Base-by-base conservation (phyloP, 2,113 vertebrate genomes). In the Peromyscus polionotus region DNA sequence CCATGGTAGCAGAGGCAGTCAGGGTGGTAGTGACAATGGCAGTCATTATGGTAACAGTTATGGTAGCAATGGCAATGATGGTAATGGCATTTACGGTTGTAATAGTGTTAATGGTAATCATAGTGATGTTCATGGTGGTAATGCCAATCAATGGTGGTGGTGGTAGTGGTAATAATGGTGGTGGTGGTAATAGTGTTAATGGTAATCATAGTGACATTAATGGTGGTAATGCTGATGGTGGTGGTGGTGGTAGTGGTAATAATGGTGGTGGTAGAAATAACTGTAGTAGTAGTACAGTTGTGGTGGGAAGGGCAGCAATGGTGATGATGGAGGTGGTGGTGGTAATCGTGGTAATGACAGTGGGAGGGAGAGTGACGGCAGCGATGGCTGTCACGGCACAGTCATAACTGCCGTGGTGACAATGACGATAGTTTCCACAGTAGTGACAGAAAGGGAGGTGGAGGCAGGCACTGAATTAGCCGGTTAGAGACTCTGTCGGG, bases 361-460 rank as follows among this genome's bases (percentile, higher is more conserved):
- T 28, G 39, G 14, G 51, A 11, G 9, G 48, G 31, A 26, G 5
- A 19, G 42, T 13, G 45, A 36, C 9, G 45, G n/a, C 16, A 0
- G 19, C 1, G 17, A 5, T 31, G 14, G 10, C 45, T 3, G 24
- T 42, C 16, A 5, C 5, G 2, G 13, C 59, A 24, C 28, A n/a
- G 6, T 24, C 0, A 28, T 33, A 51, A 28, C 10, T 7, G 26
- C 24, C 22, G 9, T 73, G n/a, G 24, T 51, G 33, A 7, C 17
- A 54, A 9, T 10, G 28, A 42, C 45, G 51, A 8, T 20, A 13
- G 14, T 42, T 14, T 2, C 10, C 17, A 22, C 5, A 57, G 48
- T n/a, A 5, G 36, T 28, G 24, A n/a, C 14, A 4, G 1, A 5
- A 7, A 13, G 16, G 14, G 39, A 24, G 14, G 33, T n/a, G 5